Conservation (phyloP, 2,888 invertebrate genomes). For the Himalopsyche kuldschensis region DNA sequence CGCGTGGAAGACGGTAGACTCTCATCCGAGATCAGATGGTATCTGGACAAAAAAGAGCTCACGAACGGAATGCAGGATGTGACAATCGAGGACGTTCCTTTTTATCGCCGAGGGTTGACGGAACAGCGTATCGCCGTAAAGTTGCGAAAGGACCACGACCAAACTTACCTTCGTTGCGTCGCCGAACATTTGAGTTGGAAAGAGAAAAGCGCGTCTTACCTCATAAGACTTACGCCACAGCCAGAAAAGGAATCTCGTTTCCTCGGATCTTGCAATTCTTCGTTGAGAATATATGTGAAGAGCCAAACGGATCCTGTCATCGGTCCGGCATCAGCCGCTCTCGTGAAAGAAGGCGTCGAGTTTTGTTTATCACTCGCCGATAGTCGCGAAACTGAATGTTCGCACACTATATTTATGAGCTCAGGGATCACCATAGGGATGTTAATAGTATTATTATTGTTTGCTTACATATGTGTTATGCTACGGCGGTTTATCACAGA, state of each 20-base stretch:
- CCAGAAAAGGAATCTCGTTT: neutral
- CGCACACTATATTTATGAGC: no score
- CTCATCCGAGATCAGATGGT: neutral
- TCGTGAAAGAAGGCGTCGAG: neutral
- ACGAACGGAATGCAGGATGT: neutral
- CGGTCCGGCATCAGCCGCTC: neutral
- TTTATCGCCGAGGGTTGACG: neutral
- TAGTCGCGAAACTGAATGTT: neutral
- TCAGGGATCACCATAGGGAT: neutral
- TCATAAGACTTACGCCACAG: neutral
- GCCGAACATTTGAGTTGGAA: neutral
- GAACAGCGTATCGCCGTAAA: neutral
- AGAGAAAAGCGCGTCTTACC: neutral
- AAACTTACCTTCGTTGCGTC: neutral
- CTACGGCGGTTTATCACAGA: neutral
- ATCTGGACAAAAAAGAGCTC: neutral
- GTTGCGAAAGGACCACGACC: neutral
- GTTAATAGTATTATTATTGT: neutral
- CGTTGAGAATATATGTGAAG: neutral
- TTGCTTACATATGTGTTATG: neutral
- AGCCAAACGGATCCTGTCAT: neutral
- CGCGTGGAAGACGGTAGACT: neutral
- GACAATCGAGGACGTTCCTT: neutral
- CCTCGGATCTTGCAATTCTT: neutral
- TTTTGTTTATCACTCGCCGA: neutral